A percentile compares a stretch with the other conserved stretches of the same genome.
Conservation (phyloP, 2,888 invertebrate genomes). For the Rhopalosiphum nymphaeae region DNA sequence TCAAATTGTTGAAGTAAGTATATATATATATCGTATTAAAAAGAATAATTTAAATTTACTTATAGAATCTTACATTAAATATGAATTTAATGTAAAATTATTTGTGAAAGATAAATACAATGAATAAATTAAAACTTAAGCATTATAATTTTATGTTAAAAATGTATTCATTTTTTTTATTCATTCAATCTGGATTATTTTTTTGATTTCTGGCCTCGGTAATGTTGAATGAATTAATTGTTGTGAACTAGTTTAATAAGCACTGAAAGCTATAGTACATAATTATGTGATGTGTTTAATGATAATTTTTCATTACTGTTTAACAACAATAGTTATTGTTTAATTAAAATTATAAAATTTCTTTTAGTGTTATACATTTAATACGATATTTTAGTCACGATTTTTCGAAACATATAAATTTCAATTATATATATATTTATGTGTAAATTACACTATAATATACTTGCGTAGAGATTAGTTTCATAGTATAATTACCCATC, state of each 20-base stretch:
- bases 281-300: neutral
- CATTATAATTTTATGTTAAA: neutral
- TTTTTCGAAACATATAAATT: neutral
- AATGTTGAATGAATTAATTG: neutral
- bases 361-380: neutral
- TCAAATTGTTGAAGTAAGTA: neutral
- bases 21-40: neutral
- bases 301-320: neutral
- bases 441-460: neutral
- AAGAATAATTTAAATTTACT: neutral
- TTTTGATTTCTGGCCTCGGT: neutral
- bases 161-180: neutral
- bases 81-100: neutral
- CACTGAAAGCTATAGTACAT: neutral
- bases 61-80: neutral
- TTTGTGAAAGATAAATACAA: neutral
- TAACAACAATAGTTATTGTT: neutral
- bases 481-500: neutral
- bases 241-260: neutral
- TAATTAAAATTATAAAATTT: neutral
- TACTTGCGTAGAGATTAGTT: neutral
- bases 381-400: neutral
- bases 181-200: neutral
- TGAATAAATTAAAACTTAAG: neutral
- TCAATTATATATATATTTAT: neutral